Conservation (phyloP, 2,888 invertebrate genomes). For the Dusona sp. region DNA sequence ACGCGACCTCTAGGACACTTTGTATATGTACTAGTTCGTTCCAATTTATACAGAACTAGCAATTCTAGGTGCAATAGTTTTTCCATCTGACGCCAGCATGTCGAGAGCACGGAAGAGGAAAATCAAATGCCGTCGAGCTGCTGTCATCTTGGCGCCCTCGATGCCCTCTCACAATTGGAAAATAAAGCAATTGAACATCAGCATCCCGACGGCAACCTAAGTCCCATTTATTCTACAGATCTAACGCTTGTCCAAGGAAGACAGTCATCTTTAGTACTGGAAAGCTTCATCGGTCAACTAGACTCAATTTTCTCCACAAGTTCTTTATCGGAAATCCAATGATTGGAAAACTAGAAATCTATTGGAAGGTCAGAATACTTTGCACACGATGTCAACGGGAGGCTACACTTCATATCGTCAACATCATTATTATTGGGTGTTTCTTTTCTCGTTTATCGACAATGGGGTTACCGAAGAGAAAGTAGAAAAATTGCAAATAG, state of each 20-base stretch:
- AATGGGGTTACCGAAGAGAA: not conserved
- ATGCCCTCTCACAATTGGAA: constrained; percentile 40
- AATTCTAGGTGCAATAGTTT: constrained; percentile 47
- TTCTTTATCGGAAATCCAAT: constrained; percentile 50
- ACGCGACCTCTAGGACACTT: not conserved
- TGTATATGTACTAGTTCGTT: not conserved
- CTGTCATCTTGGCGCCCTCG: constrained; percentile 47
- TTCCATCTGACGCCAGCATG: constrained; percentile 41
- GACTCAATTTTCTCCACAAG: constrained; percentile 61
- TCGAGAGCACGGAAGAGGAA: constrained; percentile 52
- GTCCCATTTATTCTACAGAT: constrained; percentile 52
- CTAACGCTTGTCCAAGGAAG: constrained; percentile 23
- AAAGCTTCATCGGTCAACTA: constrained; percentile 57
- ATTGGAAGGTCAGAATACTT: constrained; percentile 19
- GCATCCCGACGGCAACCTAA: constrained; percentile 50
- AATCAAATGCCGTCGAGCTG: constrained; percentile 62
- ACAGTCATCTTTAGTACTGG: constrained; percentile 43
- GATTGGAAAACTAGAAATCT: constrained; percentile 35
- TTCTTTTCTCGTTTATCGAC: not conserved
- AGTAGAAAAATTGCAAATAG: not conserved
- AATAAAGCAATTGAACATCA: constrained; percentile 53
- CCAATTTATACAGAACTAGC: constrained; percentile 2
- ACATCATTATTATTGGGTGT: constrained; percentile 10
- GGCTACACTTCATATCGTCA: constrained; percentile 27
- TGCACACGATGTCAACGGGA: constrained; percentile 21